phyloP scores from a whole-genome alignment of 1,140 invertebrate species.

The Bombyx mandarina region DNA sequence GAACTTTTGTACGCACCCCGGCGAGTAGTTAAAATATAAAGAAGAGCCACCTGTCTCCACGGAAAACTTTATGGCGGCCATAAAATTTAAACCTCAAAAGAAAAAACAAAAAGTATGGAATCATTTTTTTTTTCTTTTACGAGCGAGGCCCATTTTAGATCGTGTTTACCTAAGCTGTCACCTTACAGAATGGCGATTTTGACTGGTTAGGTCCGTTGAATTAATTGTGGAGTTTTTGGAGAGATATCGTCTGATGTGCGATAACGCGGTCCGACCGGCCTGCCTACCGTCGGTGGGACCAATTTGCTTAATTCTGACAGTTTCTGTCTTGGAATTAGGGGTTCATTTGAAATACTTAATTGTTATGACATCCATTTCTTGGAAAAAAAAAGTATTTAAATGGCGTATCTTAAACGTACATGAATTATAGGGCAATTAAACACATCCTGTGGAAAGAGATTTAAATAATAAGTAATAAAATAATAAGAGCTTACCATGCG shows the following conservation, averaged over 20 bases:
- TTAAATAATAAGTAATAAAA: background rate
- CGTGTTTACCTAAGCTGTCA: constrained; percentile 69
- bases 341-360: constrained; percentile 38
- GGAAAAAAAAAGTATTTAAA: constrained; percentile 8
- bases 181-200: constrained; percentile 67
- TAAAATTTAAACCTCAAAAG: constrained; percentile 68
- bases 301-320: constrained; percentile 54
- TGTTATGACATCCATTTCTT: constrained; percentile 32
- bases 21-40: constrained; percentile 62
- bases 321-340: constrained; percentile 30
- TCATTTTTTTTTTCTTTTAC: constrained; percentile 54
- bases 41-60: constrained; percentile 68
- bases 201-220: constrained; percentile 56
- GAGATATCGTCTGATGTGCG: constrained; percentile 60
- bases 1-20: constrained; percentile 30
- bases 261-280: constrained; percentile 41
- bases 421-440: too few species aligned
- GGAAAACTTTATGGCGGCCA: constrained; percentile 67
- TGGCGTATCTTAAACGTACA: too few species aligned
- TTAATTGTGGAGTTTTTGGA: constrained; percentile 61
- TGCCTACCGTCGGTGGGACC: constrained; percentile 37
- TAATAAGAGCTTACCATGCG: constrained; percentile 52
- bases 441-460: background rate
- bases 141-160: constrained; percentile 61
- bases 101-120: constrained; percentile 58